Base-by-base conservation (phyloP, 1,140 invertebrate genomes). In the Euwallacea similis region DNA sequence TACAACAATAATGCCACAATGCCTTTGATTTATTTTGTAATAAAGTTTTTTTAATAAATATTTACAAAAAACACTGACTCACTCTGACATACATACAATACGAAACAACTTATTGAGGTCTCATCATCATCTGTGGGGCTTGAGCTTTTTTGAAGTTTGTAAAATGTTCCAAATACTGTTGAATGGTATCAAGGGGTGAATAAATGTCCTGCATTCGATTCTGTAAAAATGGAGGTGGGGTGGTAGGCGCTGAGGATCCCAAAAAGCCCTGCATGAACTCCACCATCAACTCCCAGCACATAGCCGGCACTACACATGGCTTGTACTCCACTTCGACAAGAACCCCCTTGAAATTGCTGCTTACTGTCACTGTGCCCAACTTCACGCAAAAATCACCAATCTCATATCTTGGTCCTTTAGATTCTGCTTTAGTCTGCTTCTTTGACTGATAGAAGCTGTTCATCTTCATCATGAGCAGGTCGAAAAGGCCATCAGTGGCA, bases 141-240 rank as follows among this genome's bases (percentile, higher is more conserved):
- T 87, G 85, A 2, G 87, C 82, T 82, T 97, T 97, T 59, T 94
- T 86, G 78, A 94, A 95, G 63, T 91, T 89, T 74, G 90, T 93
- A 81, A 98, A 98, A 79, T 97, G 93, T 82, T 98, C 95, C 77
- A 98, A 86, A 82, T 98, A 98, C 79, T 98, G 96, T 72, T 95
- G 91, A 61, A 98, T 92, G 0, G 95, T 97, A 81, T 98, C 95
- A 73, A 95, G 89, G 0, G 93, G 93, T 64, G 91, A 89, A 80
- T 96, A 97, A 56, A 95, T 86, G 11, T 96, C 92, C 78, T 95
- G 94, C 87, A 93, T 90, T 73, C 90, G 87, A 73, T 85, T 88
- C 79, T 94, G 85, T 0, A 93, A 84, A 67, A 87, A 87, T 74
- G 84, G 84, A 13, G 88, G 87, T 0, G 87, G 84, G 58, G 87